phyloP scores from a whole-genome alignment of 2,888 invertebrate genomes.

The Xanthia icteritia region DNA sequence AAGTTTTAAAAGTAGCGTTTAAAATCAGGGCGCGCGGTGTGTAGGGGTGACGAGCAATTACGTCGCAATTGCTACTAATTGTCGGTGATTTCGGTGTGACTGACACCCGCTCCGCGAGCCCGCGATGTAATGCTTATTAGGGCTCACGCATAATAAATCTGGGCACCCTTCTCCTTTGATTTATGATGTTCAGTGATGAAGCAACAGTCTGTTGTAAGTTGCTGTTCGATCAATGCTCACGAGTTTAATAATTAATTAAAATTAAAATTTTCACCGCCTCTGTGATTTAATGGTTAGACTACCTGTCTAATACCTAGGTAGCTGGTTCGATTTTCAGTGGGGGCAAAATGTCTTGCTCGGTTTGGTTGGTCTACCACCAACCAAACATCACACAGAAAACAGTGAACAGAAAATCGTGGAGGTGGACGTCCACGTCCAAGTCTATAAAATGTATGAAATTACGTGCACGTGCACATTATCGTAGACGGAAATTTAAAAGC shows the following conservation, averaged over 20 bases:
- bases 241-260: neutral
- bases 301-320: no score
- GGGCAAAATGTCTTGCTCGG: no score
- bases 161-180: slow-evolving; percentile 7
- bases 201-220: neutral
- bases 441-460: no score
- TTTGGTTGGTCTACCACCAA: no score
- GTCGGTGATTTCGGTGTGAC: slow-evolving; percentile 59
- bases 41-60: slow-evolving; percentile 62
- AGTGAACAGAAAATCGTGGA: no score
- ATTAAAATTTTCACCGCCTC: no score
- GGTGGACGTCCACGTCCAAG: no score
- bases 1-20: slow-evolving; percentile 52
- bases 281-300: no score
- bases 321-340: no score
- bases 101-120: slow-evolving; percentile 52
- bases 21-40: slow-evolving; percentile 44
- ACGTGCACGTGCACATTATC: no score
- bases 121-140: slow-evolving; percentile 36
- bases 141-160: slow-evolving; percentile 35
- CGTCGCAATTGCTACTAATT: slow-evolving; percentile 64
- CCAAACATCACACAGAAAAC: no score
- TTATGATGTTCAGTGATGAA: neutral
- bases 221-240: neutral
- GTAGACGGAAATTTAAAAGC: no score